Base-by-base conservation (phyloP, 2,797 vertebrate genomes). In the Hafferia zeledoni region DNA sequence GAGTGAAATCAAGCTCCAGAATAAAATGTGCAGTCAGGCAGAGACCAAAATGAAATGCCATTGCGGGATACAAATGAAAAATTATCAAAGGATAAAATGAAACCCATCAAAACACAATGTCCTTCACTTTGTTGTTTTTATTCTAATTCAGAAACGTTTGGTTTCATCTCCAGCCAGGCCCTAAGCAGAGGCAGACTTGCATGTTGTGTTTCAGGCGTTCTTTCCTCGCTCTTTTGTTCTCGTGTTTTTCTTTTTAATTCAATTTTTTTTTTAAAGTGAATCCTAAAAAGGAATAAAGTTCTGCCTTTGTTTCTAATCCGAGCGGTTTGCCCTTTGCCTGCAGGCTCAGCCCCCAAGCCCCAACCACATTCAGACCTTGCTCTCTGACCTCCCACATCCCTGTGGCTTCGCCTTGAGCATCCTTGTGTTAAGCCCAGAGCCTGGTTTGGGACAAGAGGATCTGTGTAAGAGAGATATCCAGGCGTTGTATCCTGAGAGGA, bases 1-100 rank as follows among this genome's bases (percentile, higher is more conserved):
- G 95, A 60, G 20, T 89, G 90, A 95, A 93, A 95, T 95, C 93
- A 79, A 93, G 94, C 89, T 94, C 89, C 63, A 93, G 95, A 95
- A 94, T 88, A 84, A 96, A 94, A 96, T 84, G 96, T 90, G 93
- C 95, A 96, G 78, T 76, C 95, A 96, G 94, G 96, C 96, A 78
- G 86, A 94, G 84, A 90, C 89, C 72, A 44, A 37, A 89, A 89
- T 86, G 92, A 96, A 91, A 95, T 53, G 47, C 70, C 93, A 85
- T 83, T 87, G 75, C 53, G 5, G 76, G 93, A 89, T 74, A 81
- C 95, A 95, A 96, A 97, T 95, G 78, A 93, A 87, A 94, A 97
- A 89, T 91, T 69, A 46, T 92, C 83, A n/a, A 89, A 92, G 94
- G 82, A 78, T 94, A 95, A 94, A 94, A 94, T 64, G 77, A 95